Percentiles rank a stretch among this genome's conserved stretches.
Conservation (phyloP, 2,888 invertebrate species). For the Andricus quercusramuli region DNA sequence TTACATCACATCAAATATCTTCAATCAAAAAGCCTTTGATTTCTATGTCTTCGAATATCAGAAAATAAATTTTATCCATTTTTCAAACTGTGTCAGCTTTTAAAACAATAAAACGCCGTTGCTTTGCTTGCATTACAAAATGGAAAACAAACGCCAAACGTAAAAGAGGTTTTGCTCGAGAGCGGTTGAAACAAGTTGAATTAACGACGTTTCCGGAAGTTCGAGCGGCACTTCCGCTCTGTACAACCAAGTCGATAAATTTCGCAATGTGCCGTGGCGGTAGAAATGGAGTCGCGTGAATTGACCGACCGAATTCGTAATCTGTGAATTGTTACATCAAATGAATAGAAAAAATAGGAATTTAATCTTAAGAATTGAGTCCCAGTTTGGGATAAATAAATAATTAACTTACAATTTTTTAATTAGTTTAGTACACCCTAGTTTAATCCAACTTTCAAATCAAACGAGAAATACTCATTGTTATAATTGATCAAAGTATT, state of each 20-base stretch:
- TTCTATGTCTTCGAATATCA: no score
- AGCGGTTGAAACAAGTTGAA: slow-evolving; percentile 55
- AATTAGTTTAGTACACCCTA: neutral
- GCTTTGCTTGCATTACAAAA: slow-evolving; percentile 45
- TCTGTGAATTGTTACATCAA: slow-evolving; percentile 30
- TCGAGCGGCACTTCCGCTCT: slow-evolving; percentile 42
- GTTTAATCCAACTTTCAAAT: neutral
- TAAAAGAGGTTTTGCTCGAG: slow-evolving; percentile 45
- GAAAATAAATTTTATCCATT: neutral
- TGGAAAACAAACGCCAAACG: slow-evolving; percentile 42
- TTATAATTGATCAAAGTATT: no score
- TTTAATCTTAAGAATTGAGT: slow-evolving; percentile 18
- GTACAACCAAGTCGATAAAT: slow-evolving; percentile 47
- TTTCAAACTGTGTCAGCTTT: neutral
- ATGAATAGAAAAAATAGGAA: slow-evolving; percentile 9
- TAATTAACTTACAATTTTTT: neutral
- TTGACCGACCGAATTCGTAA: slow-evolving; percentile 11
- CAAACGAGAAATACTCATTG: neutral
- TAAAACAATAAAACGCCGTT: neutral
- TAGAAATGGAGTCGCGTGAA: slow-evolving; percentile 30
- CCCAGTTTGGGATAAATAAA: neutral
- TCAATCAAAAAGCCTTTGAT: no score
- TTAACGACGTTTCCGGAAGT: slow-evolving; percentile 54
- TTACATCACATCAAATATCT: no score
- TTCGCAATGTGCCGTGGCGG: slow-evolving; percentile 43